Percentiles rank a stretch among this genome's conserved stretches.
Conservation (phyloP, 2,797 vertebrate genomes). For the Microctenopoma stevenorrisi region DNA sequence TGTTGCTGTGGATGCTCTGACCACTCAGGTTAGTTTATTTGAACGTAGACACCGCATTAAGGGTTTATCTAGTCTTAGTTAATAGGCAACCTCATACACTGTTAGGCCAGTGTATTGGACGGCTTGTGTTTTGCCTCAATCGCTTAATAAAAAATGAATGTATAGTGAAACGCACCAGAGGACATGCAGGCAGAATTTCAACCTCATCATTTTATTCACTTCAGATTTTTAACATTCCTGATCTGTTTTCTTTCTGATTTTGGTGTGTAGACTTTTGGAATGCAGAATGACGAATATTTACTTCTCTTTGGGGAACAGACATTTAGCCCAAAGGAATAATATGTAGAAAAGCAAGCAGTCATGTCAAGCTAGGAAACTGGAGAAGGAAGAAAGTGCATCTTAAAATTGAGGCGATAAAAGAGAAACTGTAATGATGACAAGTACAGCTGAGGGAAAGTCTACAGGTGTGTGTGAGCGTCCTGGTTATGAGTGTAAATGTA, state of each 20-base stretch:
- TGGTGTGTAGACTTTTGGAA: conserved; percentile 30
- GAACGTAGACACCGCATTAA: background rate
- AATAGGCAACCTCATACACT: background rate
- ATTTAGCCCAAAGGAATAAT: conserved; percentile 19
- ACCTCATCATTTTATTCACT: conserved; percentile 31
- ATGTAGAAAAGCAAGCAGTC: conserved; percentile 10
- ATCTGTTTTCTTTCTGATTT: conserved; percentile 28
- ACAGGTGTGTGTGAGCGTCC: background rate
- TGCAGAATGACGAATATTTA: conserved; percentile 24
- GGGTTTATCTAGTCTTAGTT: background rate
- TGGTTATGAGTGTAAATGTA: background rate
- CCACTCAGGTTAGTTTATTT: background rate
- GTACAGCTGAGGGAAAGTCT: background rate
- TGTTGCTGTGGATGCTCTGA: background rate
- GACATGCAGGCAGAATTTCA: conserved; percentile 17
- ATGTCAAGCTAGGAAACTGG: background rate
- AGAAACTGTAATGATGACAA: conserved; percentile 19
- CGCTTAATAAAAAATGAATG: background rate
- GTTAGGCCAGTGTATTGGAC: background rate
- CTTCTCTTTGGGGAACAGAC: conserved; percentile 33
- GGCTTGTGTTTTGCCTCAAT: background rate
- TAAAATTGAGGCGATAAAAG: conserved; percentile 10
- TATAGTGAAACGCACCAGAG: conserved; percentile 14
- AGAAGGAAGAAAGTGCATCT: background rate
- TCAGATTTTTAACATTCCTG: conserved; percentile 58